Percentiles rank a stretch among this genome's conserved stretches.
These are phyloP conservation scores for Leptarthrus brevirostris DNA, from an alignment of 2,888 invertebrate species.

Conservation along the genomic window DNA sequence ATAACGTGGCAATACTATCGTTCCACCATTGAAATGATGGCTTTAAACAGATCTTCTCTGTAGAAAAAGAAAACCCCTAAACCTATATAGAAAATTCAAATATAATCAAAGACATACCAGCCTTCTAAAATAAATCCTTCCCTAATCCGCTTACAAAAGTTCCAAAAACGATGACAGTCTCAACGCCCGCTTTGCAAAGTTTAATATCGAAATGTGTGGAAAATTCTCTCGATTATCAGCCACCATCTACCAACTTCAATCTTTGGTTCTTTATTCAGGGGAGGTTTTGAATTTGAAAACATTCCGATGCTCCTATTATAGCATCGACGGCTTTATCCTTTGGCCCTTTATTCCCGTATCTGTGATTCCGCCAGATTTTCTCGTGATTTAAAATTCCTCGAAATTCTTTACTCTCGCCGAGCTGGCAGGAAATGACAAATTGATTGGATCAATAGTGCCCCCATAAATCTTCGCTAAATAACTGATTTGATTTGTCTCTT, in stretches of 20 bases:
- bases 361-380: background rate
- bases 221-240: conserved; percentile 1
- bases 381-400: background rate
- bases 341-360: background rate
- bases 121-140: background rate
- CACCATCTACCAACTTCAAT: background rate
- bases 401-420: background rate
- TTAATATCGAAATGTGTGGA: background rate
- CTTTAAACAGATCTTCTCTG: too few relatives aligned
- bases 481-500: conserved; percentile 36
- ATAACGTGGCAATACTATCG: too few relatives aligned
- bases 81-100: background rate
- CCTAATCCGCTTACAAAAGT: conserved; percentile 1
- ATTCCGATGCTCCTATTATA: background rate
- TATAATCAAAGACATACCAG: background rate
- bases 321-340: background rate
- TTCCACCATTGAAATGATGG: too few relatives aligned
- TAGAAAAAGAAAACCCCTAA: too few relatives aligned
- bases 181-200: background rate
- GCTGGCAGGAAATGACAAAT: conserved; percentile 46
- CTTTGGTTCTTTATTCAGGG: background rate
- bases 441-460: conserved; percentile 48
- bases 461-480: conserved; percentile 49
- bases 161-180: background rate
- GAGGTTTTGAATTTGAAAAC: background rate